These are phyloP conservation scores for Apodemia zela DNA, from an alignment of 2,888 invertebrate genomes.

Conservation along the genomic window DNA sequence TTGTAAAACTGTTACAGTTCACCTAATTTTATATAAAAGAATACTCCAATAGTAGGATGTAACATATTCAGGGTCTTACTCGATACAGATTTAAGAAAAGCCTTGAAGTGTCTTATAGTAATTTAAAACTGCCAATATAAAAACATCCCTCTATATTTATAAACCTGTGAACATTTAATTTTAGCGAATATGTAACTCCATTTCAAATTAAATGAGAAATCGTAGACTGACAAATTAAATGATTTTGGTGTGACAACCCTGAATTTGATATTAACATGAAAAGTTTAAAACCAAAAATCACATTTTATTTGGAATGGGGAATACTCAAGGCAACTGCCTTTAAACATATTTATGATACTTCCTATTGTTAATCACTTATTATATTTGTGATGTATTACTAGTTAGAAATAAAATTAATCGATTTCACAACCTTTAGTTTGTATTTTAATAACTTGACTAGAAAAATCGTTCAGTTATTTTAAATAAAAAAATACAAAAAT, in stretches of 20 bases:
- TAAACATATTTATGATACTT: constrained; percentile 13
- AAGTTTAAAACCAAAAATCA: neutral
- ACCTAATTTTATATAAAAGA: neutral
- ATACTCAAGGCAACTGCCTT: constrained; percentile 2
- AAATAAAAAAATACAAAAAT: neutral
- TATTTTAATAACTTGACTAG: constrained; percentile 7
- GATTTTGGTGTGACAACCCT: neutral
- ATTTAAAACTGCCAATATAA: constrained; percentile 7
- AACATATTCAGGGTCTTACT: neutral
- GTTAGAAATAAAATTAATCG: constrained; percentile 35
- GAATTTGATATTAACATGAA: neutral
- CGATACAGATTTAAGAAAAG: constrained; percentile 3
- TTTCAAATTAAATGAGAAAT: neutral
- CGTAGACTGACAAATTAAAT: too few species aligned
- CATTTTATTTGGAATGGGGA: constrained; percentile 4
- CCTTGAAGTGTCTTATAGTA: constrained; percentile 13
- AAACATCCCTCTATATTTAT: constrained; percentile 15
- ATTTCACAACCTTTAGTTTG: constrained; percentile 31
- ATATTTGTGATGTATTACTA: constrained; percentile 22
- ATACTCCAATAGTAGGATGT: neutral
- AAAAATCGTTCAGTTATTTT: neutral
- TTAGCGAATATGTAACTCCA: neutral
- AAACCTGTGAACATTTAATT: constrained; percentile 13
- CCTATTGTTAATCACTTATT: constrained; percentile 6
- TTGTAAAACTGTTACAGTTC: neutral